Percentiles rank a stretch among this genome's conserved stretches.
Evolutionary conservation across 2,888 invertebrate species (phyloP).

Genomic region (Digitonthophagus gazella): DNA sequence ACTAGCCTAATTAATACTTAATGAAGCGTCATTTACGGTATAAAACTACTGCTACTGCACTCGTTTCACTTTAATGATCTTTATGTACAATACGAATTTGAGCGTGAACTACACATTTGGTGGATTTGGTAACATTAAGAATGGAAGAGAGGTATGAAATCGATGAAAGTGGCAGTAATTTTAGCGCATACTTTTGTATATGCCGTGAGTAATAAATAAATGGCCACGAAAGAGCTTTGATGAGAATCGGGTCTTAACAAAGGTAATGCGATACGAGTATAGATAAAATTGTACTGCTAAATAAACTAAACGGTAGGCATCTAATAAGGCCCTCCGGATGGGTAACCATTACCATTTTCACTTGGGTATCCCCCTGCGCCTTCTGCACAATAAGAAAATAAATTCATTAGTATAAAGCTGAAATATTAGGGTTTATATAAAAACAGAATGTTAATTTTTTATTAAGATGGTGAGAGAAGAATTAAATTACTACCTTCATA

Average conservation of each 20-base stretch:
- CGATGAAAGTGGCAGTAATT: background rate
- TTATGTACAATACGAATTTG: slow-evolving; percentile 10
- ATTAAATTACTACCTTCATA: slow-evolving; percentile 69
- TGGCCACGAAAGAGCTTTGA: slow-evolving; percentile 16
- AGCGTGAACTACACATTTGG: slow-evolving; percentile 13
- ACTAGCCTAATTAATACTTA: slow-evolving; percentile 1
- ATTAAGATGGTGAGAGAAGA: slow-evolving; percentile 32
- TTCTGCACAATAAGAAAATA: slow-evolving; percentile 11
- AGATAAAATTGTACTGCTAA: slow-evolving; percentile 17
- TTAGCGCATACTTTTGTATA: background rate
- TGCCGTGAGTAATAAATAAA: background rate
- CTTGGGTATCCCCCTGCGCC: slow-evolving; percentile 31
- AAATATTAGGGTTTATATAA: background rate
- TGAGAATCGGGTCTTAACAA: slow-evolving; percentile 5
- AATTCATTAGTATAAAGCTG: background rate
- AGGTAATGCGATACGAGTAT: slow-evolving; percentile 3
- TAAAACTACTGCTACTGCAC: background rate
- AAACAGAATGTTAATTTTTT: slow-evolving; percentile 11
- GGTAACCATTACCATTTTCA: slow-evolving; percentile 33
- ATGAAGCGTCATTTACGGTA: background rate
- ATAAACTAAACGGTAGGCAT: slow-evolving; percentile 22
- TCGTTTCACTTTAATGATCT: background rate
- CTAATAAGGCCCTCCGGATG: slow-evolving; percentile 38
- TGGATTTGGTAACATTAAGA: background rate
- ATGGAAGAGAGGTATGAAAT: background rate